phyloP scores from a whole-genome alignment of 37 sponge, comb jelly and placozoan genomes.

The Oopsacas minuta region DNA sequence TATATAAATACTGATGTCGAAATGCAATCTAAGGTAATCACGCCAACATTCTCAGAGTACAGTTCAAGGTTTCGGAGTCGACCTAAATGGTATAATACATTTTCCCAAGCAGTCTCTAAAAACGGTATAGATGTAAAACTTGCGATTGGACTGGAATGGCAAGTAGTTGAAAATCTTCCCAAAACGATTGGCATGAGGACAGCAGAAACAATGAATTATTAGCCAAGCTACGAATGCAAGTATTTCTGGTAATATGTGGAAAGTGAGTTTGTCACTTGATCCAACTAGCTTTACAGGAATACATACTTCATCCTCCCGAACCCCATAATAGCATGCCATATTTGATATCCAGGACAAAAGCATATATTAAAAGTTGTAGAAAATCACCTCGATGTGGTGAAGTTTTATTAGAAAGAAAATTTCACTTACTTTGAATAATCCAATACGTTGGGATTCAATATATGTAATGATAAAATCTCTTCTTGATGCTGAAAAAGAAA shows the following conservation, averaged over 20 bases:
- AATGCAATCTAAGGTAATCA: not conserved
- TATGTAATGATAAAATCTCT: not conserved
- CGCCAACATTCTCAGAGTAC: not conserved
- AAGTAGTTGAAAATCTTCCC: not conserved
- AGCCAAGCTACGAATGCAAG: not conserved
- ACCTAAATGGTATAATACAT: constrained; percentile 3
- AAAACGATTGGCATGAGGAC: not conserved
- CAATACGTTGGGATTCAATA: not conserved
- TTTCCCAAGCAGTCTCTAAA: not conserved
- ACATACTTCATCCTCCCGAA: not conserved
- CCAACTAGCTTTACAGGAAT: not conserved
- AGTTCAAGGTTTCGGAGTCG: not conserved
- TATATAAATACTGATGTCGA: not conserved
- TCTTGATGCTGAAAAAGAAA: not conserved
- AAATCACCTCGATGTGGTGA: constrained; percentile 2
- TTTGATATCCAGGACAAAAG: not conserved
- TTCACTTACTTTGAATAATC: constrained; percentile 7
- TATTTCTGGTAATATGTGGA: not conserved
- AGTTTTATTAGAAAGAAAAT: not conserved
- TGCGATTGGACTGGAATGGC: constrained; percentile 14
- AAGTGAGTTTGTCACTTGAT: constrained; percentile 2
- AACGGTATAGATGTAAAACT: not conserved
- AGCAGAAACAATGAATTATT: not conserved
- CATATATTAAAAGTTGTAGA: not conserved
- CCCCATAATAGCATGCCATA: not conserved